A percentile compares a stretch with the other conserved stretches of the same genome.
phyloP scores from a whole-genome alignment of 2,113 vertebrate genomes.

The Petroica traversi region DNA sequence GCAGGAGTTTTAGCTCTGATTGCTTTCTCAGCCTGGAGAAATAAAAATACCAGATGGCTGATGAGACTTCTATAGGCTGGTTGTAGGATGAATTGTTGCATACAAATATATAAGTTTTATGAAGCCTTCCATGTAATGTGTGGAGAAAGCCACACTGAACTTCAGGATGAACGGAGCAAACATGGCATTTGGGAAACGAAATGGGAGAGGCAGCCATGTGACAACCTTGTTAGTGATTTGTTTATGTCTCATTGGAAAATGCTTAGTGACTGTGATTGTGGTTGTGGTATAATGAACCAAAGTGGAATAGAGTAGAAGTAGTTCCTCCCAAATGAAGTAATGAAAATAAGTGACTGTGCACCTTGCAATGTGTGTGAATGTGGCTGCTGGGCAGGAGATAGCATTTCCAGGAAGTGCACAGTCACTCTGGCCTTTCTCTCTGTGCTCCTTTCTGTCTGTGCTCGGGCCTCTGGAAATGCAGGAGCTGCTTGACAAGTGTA shows the following conservation, averaged over 20 bases:
- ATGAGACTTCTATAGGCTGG: slow-evolving; percentile 44
- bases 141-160: neutral
- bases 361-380: neutral
- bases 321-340: slow-evolving; percentile 41
- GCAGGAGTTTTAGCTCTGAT: slow-evolving; percentile 63
- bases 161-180: slow-evolving; percentile 23
- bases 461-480: neutral
- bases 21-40: slow-evolving; percentile 71
- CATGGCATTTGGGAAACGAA: slow-evolving; percentile 22
- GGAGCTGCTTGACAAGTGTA: neutral
- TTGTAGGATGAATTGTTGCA: slow-evolving; percentile 45
- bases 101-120: slow-evolving; percentile 42
- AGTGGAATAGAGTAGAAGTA: neutral
- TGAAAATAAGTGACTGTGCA: neutral
- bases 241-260: slow-evolving; percentile 53
- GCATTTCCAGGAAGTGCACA: neutral
- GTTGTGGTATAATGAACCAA: neutral
- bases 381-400: neutral
- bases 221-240: slow-evolving; percentile 34
- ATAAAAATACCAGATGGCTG: slow-evolving; percentile 69
- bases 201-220: slow-evolving; percentile 38
- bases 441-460: neutral
- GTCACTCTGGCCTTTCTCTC: neutral
- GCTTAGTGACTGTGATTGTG: neutral
- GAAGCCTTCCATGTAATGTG: slow-evolving; percentile 22